phyloP scores from a whole-genome alignment of 2,888 invertebrate species.

The Lasioglossum villosulum region DNA sequence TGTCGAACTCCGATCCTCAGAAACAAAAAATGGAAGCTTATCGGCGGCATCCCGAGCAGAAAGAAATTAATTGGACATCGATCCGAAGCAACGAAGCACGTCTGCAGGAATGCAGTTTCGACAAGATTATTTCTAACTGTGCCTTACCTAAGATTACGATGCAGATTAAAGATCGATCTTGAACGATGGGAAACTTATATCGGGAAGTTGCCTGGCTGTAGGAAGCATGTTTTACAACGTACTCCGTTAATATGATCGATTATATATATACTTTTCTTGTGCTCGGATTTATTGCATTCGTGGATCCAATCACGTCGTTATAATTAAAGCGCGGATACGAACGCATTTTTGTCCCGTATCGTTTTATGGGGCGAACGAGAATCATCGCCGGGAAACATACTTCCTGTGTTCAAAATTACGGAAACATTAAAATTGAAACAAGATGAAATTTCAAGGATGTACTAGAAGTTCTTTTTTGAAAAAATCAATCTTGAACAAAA shows the following conservation, averaged over 20 bases:
- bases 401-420: no score
- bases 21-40: not conserved
- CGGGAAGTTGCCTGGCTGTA: conserved; percentile 18
- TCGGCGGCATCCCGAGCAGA: conserved; percentile 15
- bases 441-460: no score
- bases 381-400: no score
- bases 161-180: conserved; percentile 37
- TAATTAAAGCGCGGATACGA: not conserved
- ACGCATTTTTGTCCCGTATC: no score
- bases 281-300: not conserved
- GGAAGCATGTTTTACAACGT: not conserved
- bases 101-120: conserved; percentile 28
- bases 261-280: not conserved
- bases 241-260: conserved; percentile 3
- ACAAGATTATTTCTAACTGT: conserved; percentile 37
- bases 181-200: conserved; percentile 39
- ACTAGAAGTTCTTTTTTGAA: no score
- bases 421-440: no score
- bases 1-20: no score
- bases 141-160: conserved; percentile 37
- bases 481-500: no score
- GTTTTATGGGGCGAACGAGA: no score
- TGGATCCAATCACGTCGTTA: not conserved
- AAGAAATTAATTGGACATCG: conserved; percentile 44
- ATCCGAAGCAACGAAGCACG: not conserved